Evolutionary conservation across 1,140 invertebrate species (phyloP).

Genomic region (Drosophila subobscura): DNA sequence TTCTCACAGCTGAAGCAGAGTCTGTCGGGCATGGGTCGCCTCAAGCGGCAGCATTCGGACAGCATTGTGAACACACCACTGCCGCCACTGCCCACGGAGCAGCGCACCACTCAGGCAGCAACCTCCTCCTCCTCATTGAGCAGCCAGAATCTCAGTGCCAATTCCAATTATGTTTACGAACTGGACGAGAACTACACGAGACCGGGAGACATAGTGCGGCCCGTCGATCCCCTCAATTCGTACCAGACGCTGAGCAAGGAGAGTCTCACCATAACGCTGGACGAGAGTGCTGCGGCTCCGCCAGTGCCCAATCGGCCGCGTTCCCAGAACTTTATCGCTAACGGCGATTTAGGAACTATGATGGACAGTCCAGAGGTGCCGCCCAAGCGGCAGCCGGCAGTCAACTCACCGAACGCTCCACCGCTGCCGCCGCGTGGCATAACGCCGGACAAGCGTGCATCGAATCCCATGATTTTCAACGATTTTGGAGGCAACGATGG

Average conservation of each 20-base stretch:
- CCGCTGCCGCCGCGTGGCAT: constrained; percentile 84
- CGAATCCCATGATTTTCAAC: constrained; percentile 77
- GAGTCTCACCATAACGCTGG: constrained; percentile 62
- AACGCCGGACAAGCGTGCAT: constrained; percentile 80
- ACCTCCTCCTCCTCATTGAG: constrained; percentile 72
- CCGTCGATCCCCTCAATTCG: constrained; percentile 69
- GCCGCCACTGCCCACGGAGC: constrained; percentile 88
- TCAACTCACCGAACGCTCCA: constrained; percentile 78
- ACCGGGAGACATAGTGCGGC: constrained; percentile 84
- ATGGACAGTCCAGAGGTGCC: constrained; percentile 80
- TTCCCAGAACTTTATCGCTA: constrained; percentile 68
- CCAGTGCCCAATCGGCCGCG: constrained; percentile 78
- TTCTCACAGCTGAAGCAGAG: constrained; percentile 91
- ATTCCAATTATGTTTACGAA: constrained; percentile 83
- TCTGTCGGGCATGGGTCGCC: constrained; percentile 85
- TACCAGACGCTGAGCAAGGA: constrained; percentile 80
- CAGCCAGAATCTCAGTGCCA: constrained; percentile 77
- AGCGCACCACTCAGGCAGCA: constrained; percentile 71
- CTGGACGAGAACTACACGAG: constrained; percentile 88
- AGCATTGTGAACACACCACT: constrained; percentile 92
- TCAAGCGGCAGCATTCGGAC: constrained; percentile 88
- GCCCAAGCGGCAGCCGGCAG: constrained; percentile 58
- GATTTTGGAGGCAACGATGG: constrained; percentile 60
- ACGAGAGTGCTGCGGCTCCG: constrained; percentile 50
- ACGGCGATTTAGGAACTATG: constrained; percentile 25